Base-by-base conservation (phyloP, 2,888 invertebrate genomes). In the Phortica magna region DNA sequence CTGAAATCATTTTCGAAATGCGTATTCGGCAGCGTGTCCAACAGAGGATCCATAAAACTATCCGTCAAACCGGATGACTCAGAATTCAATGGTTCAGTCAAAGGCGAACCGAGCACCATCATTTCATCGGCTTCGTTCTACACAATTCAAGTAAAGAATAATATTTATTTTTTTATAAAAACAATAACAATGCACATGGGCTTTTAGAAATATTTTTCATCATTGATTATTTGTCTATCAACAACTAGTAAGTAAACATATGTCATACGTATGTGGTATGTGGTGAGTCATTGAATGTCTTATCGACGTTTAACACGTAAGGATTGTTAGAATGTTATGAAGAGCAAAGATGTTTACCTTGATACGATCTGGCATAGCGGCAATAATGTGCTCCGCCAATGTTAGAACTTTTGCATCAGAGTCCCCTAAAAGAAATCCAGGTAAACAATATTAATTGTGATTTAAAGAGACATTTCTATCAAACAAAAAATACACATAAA, bases 331-430 rank as follows among this genome's bases (percentile, higher is more conserved):
- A n/a, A n/a, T n/a, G n/a, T n/a, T n/a, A n/a, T n/a, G n/a, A n/a
- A n/a, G n/a, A n/a, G n/a, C n/a, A n/a, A n/a, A n/a, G n/a, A n/a
- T n/a, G n/a, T 84, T 89, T 91, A 96, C 96, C 95, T 99, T 99
- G 91, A 99, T 99, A 88, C 98, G 94, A 84, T 98, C 98, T 78
- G 99, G 99, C 94, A 99, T 97, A 12, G 99, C 99, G 75, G 98
- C 99, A 89, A 99, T 99, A 87, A 99, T 99, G 93, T 99, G 98
- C 92, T 98, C 98, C 75, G 99, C 99, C 90, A 99, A 93, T 76
- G 98, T 98, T 89, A 98, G 94, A 81, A 98, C 98, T 89, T 97
- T 95, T 88, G 96, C 96, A 93, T 97, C 97, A 93, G 97, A 97
- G 92, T 97, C 97, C 95, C 97, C 97, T 96, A 94, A 91, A 94